phyloP scores from a whole-genome alignment of 2,888 invertebrate genomes.

The Agapostemon virescens region DNA sequence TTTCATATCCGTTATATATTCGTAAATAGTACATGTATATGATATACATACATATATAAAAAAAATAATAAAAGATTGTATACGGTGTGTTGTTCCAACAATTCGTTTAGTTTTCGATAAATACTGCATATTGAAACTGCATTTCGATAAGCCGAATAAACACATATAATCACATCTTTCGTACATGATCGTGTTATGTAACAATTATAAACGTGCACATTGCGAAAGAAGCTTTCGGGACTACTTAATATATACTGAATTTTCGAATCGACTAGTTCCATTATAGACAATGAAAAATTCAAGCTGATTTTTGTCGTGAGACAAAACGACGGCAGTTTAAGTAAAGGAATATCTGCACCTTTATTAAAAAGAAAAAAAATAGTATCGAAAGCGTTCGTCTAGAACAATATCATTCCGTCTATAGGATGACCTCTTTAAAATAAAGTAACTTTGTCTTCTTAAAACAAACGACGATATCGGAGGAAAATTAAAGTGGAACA shows the following conservation, averaged over 20 bases:
- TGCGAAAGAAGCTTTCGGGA: too few species aligned
- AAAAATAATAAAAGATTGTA: too few species aligned
- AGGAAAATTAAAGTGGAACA: slow-evolving; percentile 22
- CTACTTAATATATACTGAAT: background rate
- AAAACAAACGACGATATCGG: background rate
- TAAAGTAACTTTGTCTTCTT: slow-evolving; percentile 3
- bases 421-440: slow-evolving; percentile 7
- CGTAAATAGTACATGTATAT: too few species aligned
- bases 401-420: background rate
- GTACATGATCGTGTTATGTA: too few species aligned
- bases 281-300: background rate
- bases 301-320: background rate
- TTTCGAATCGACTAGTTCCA: background rate
- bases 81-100: too few species aligned
- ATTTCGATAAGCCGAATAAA: too few species aligned
- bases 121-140: too few species aligned
- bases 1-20: too few species aligned
- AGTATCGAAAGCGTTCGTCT: slow-evolving; percentile 8
- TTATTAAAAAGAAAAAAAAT: background rate
- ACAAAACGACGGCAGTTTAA: background rate
- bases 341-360: background rate
- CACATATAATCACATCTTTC: too few species aligned
- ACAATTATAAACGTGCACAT: too few species aligned
- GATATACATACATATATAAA: too few species aligned
- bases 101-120: too few species aligned